Conservation (phyloP, 2,797 vertebrate genomes). For the Sebastes iracundus region DNA sequence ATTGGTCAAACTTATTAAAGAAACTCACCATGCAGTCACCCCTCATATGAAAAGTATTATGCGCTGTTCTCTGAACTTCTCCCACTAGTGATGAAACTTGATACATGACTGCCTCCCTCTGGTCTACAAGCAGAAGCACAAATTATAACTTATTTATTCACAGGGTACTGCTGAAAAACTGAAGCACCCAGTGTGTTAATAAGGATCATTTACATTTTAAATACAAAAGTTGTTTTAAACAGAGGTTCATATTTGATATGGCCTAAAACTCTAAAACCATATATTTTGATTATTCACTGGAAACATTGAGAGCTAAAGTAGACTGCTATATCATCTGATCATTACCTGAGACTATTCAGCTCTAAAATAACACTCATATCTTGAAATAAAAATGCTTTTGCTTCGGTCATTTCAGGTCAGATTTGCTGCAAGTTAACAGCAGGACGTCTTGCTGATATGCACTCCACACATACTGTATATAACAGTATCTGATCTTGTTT, state of each 20-base stretch:
- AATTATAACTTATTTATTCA: background rate
- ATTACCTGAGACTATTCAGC: background rate
- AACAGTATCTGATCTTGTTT: no score
- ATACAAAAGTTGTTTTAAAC: background rate
- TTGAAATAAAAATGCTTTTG: background rate
- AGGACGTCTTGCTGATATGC: background rate
- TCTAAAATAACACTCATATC: background rate
- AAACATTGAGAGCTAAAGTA: background rate
- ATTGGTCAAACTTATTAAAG: background rate
- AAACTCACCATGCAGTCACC: background rate
- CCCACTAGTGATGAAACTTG: background rate
- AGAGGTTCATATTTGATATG: background rate
- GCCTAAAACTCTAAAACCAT: background rate
- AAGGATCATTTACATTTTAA: background rate
- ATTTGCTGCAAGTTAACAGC: background rate
- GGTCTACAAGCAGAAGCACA: conserved; percentile 9
- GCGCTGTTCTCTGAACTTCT: background rate
- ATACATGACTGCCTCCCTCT: conserved; percentile 44
- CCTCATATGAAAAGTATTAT: background rate
- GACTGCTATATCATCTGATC: background rate
- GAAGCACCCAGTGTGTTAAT: background rate
- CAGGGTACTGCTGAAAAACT: background rate
- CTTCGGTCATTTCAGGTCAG: background rate
- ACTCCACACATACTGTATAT: no score
- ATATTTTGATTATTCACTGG: background rate